A percentile compares a stretch with the other conserved stretches of the same genome.
Evolutionary conservation across 2,797 vertebrate species (phyloP).

Genomic region (Gymnodraco acuticeps): DNA sequence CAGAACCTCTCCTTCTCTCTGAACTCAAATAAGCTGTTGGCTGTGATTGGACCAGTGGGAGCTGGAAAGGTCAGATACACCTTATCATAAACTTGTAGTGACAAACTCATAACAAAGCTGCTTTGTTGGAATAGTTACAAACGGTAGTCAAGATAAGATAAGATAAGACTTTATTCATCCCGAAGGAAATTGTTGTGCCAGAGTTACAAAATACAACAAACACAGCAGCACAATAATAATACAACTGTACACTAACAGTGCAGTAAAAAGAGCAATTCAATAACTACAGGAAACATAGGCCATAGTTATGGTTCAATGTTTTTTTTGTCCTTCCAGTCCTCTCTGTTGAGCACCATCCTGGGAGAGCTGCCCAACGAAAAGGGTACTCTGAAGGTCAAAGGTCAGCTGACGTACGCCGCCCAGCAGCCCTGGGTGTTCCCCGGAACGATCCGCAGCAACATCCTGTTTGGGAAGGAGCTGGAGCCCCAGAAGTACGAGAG

Average conservation of each 20-base stretch:
- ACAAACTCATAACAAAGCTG: no score
- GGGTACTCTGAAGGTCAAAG: constrained; percentile 86
- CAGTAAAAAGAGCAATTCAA: no score
- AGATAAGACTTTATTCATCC: no score
- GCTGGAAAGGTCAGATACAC: constrained; percentile 86
- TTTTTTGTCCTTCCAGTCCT: constrained; percentile 84
- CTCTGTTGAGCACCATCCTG: constrained; percentile 90
- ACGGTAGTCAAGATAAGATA: no score
- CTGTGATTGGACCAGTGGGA: constrained; percentile 94
- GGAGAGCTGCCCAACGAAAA: constrained; percentile 89
- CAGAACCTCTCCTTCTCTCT: constrained; percentile 87
- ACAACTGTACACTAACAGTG: no score
- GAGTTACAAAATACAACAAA: no score
- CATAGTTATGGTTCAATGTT: neutral
- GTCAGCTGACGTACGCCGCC: constrained; percentile 92
- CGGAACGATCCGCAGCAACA: constrained; percentile 94
- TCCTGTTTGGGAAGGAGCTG: constrained; percentile 93
- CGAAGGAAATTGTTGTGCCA: no score
- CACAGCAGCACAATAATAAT: no score
- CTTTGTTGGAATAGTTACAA: no score
- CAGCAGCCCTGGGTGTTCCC: constrained; percentile 98
- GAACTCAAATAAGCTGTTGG: constrained; percentile 87
- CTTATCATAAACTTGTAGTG: neutral
- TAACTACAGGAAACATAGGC: no score
- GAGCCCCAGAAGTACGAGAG: constrained; percentile 89